Evolutionary conservation across 1,140 invertebrate genomes (phyloP), one percentile per base, ranked within the genome.

Genomic region (Pararge aegeria): DNA sequence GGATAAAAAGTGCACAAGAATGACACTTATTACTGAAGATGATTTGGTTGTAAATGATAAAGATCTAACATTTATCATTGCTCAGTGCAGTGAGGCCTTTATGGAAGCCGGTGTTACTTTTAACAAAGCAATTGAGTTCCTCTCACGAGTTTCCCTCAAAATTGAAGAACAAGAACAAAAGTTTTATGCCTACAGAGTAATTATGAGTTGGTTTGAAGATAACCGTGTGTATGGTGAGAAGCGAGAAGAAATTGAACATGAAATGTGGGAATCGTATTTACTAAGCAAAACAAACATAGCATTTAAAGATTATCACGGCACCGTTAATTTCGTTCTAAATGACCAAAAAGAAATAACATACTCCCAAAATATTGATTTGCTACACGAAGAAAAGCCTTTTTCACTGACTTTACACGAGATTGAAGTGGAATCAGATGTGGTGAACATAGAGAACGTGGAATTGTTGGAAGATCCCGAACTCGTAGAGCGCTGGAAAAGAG

Each of bases 1-100:
- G 91, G 71, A 30, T 6, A 63, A 57, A 27, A 63, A 63, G 18
- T 57, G 38, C 16, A 19, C 4, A 6, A 54, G 15, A 29, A 6
- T 63, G 7, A 53, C 40, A 37, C 34, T 34, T 1, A 38, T 37
- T 6, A 37, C 74, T 13, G 70, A 72, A 44, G 73, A 91, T 73
- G 80, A 87, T 55, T 16, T 40, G 0, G 58, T 42, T 38, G 54
- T 66, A 12, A 72, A 85, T 37, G 87, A 85, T 12, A 82, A 89
- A 60, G 70, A 89, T 40, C 62, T 87, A 6, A 83, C 86, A 12
- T 44, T 77, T 1, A 94, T 93, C 72, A 92, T 93, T 84, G 83
- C 86, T 9, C 77, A 91, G 61, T 93, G 93, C 66, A 90, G 93
- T 48, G 66, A 81, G 55, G 89, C 91, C 53, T 93, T 94, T 60